Conservation (phyloP, 2,888 invertebrate genomes). For the Eupithecia inturbata region DNA sequence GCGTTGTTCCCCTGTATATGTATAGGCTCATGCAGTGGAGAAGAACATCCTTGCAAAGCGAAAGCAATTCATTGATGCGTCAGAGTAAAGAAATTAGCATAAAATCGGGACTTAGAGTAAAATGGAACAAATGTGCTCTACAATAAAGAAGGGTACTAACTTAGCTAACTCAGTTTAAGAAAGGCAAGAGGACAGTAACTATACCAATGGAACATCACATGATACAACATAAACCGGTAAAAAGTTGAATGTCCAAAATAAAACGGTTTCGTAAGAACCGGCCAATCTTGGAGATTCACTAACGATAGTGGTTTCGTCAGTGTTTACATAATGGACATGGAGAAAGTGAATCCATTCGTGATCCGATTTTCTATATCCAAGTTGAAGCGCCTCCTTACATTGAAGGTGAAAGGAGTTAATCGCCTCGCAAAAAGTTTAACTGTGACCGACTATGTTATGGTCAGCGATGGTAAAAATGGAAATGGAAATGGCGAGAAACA, state of each 20-base stretch:
- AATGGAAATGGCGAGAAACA: neutral
- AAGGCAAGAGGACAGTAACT: neutral
- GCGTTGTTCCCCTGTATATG: neutral
- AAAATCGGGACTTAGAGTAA: neutral
- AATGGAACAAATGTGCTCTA: neutral
- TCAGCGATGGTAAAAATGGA: neutral
- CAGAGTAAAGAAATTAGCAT: neutral
- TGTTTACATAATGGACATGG: slow-evolving; percentile 56
- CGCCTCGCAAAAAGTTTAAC: slow-evolving; percentile 33
- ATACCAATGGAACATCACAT: slow-evolving; percentile 4
- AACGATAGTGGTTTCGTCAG: slow-evolving; percentile 53
- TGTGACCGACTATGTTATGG: slow-evolving; percentile 2
- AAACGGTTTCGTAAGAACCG: slow-evolving; percentile 34
- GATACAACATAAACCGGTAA: slow-evolving; percentile 12
- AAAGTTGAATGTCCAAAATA: slow-evolving; percentile 38
- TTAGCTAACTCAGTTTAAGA: neutral
- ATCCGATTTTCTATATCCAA: slow-evolving; percentile 54
- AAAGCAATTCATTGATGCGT: neutral
- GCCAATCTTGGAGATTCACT: slow-evolving; percentile 52
- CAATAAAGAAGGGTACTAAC: neutral
- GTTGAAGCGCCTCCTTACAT: slow-evolving; percentile 52
- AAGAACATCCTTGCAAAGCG: neutral
- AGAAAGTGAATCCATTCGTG: slow-evolving; percentile 45
- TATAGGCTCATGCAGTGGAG: neutral
- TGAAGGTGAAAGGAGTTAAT: slow-evolving; percentile 45